Evolutionary conservation across 2,888 invertebrate genomes (phyloP).

Genomic region (Melanophora roralis): DNA sequence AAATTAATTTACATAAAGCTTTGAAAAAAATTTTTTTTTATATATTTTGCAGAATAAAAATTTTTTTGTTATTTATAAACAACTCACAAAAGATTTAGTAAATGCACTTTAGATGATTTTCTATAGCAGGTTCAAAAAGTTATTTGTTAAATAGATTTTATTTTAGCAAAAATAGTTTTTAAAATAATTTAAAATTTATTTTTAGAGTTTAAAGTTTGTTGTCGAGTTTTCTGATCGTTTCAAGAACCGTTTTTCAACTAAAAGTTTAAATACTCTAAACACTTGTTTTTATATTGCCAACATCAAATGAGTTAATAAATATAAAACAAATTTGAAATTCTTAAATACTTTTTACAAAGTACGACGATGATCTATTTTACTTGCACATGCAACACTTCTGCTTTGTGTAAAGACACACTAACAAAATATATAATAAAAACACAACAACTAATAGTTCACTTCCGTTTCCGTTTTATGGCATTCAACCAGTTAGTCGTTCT

Average conservation of each 20-base stretch:
- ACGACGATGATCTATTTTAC: background rate
- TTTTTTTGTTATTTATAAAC: too few relatives aligned
- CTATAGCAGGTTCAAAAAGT: slow-evolving; percentile 21
- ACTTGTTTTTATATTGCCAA: slow-evolving; percentile 56
- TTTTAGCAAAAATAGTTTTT: background rate
- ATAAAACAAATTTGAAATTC: slow-evolving; percentile 23
- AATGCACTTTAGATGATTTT: slow-evolving; percentile 71
- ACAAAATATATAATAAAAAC: slow-evolving; percentile 32
- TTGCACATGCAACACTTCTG: slow-evolving; percentile 44
- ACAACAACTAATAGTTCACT: slow-evolving; percentile 65
- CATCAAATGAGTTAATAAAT: background rate
- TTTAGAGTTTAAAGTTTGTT: slow-evolving; percentile 9
- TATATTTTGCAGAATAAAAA: too few relatives aligned
- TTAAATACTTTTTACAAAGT: slow-evolving; percentile 31
- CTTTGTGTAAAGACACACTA: slow-evolving; percentile 2
- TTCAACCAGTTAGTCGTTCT: slow-evolving; percentile 19
- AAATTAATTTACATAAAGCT: slow-evolving; percentile 72
- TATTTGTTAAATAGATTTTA: background rate
- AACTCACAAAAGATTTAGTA: slow-evolving; percentile 75
- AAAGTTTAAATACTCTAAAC: slow-evolving; percentile 45
- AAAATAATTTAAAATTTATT: background rate
- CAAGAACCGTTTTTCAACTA: slow-evolving; percentile 50
- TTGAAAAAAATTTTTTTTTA: too few relatives aligned
- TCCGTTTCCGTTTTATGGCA: slow-evolving; percentile 71
- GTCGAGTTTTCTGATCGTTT: slow-evolving; percentile 31